phyloP scores from a whole-genome alignment of 2,888 invertebrate genomes.

The Stenchaetothrips biformis region DNA sequence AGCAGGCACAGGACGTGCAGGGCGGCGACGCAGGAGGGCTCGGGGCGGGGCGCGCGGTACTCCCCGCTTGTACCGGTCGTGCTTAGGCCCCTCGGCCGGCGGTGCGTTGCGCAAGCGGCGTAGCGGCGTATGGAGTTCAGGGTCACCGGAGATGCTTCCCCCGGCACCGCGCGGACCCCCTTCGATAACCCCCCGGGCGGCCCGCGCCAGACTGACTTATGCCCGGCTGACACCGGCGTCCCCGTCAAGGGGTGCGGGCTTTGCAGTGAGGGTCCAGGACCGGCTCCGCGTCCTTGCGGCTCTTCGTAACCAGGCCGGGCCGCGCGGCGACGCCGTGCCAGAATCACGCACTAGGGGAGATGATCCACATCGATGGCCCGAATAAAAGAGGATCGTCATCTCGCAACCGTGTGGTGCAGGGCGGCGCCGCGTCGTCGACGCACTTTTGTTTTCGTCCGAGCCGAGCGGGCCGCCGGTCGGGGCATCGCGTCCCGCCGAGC shows the following conservation, averaged over 20 bases:
- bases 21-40: background rate
- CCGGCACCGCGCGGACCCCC: background rate
- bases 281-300: too few relatives aligned
- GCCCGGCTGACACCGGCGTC: too few relatives aligned
- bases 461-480: background rate
- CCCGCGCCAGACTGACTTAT: background rate
- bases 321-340: too few relatives aligned
- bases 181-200: background rate
- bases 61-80: too few relatives aligned
- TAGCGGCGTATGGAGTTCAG: conserved; percentile 14
- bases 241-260: too few relatives aligned
- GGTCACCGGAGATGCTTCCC: background rate
- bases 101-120: background rate
- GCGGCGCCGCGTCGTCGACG: background rate
- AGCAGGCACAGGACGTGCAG: background rate
- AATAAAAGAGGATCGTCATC: background rate
- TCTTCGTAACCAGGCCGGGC: too few relatives aligned
- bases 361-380: conserved; percentile 18
- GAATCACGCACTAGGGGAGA: background rate
- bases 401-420: background rate
- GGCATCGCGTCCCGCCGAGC: background rate
- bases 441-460: background rate
- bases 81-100: too few relatives aligned
- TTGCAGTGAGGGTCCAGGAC: too few relatives aligned
- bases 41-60: background rate